Evolutionary conservation across 2,113 vertebrate species (phyloP).

Genomic region (Marmota flaviventris): DNA sequence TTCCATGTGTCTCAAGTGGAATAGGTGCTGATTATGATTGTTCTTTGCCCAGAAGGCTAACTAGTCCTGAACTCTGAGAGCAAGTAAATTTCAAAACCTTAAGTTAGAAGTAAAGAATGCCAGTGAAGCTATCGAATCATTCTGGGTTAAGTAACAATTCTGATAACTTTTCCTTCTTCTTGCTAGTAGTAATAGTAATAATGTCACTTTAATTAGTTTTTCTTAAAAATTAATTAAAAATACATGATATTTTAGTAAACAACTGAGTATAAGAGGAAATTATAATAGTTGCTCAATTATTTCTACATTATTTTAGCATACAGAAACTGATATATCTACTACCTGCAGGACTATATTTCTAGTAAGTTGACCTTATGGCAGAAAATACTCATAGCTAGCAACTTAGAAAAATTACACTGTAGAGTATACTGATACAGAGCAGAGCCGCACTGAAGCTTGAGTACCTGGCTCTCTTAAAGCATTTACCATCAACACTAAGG

Average conservation of each 20-base stretch:
- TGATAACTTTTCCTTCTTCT: not conserved
- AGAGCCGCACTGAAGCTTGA: not conserved
- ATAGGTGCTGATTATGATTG: not conserved
- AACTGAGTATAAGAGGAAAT: not conserved
- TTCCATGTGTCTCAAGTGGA: not conserved
- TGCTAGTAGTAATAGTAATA: not conserved
- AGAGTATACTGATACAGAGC: not conserved
- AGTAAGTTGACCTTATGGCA: not conserved
- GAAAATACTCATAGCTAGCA: not conserved
- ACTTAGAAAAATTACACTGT: not conserved
- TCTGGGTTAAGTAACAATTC: not conserved
- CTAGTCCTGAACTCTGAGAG: not conserved
- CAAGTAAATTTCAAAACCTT: not conserved
- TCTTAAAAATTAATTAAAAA: not conserved
- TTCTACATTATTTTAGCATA: no score
- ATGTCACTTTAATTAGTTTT: not conserved
- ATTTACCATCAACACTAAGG: not conserved
- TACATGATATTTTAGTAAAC: slow-evolving; percentile 12
- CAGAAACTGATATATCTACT: not conserved
- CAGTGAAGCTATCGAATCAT: not conserved
- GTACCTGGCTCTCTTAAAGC: not conserved
- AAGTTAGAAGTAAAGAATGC: slow-evolving; percentile 31
- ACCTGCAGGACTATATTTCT: slow-evolving; percentile 1
- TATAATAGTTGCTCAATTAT: not conserved
- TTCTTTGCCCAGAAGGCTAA: not conserved